These are phyloP conservation scores for Fundulus diaphanus DNA, from an alignment of 2,797 vertebrate genomes.

Conservation along the genomic window DNA sequence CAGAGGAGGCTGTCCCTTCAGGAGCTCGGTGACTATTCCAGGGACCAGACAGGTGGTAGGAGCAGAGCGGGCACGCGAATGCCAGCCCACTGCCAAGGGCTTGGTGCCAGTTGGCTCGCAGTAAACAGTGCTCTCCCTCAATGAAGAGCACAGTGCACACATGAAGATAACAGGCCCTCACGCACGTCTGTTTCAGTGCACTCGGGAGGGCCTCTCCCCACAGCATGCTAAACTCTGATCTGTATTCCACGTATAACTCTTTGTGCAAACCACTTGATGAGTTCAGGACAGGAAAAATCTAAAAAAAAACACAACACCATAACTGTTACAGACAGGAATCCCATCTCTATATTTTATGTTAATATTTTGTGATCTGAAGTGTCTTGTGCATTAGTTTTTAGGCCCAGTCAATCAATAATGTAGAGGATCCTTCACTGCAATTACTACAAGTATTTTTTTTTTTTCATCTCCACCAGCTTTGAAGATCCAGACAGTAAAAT, in stretches of 20 bases:
- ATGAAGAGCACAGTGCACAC: slow-evolving; percentile 70
- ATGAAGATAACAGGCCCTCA: slow-evolving; percentile 70
- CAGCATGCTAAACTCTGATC: slow-evolving; percentile 27
- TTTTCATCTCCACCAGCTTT: not conserved
- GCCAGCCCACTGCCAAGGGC: slow-evolving; percentile 73
- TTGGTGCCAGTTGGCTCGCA: slow-evolving; percentile 76
- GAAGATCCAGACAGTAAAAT: not conserved
- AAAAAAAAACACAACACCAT: no score
- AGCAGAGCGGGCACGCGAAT: slow-evolving; percentile 73
- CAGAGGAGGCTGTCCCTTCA: slow-evolving; percentile 56
- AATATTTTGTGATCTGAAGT: not conserved
- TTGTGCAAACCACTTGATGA: slow-evolving; percentile 32
- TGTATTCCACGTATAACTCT: slow-evolving; percentile 32
- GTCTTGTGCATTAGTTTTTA: not conserved
- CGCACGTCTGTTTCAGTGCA: slow-evolving; percentile 62
- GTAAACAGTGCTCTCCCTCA: slow-evolving; percentile 69
- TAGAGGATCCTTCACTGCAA: not conserved
- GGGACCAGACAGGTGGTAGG: slow-evolving; percentile 83
- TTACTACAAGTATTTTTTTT: not conserved
- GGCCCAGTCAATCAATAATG: not conserved
- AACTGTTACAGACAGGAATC: not conserved
- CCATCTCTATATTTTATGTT: no score
- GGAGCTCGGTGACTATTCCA: slow-evolving; percentile 74
- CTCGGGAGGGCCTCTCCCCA: slow-evolving; percentile 54
- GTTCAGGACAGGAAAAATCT: slow-evolving; percentile 5